These are phyloP conservation scores for Synergus japonicus DNA, from an alignment of 2,888 invertebrate genomes.

Conservation along the genomic window DNA sequence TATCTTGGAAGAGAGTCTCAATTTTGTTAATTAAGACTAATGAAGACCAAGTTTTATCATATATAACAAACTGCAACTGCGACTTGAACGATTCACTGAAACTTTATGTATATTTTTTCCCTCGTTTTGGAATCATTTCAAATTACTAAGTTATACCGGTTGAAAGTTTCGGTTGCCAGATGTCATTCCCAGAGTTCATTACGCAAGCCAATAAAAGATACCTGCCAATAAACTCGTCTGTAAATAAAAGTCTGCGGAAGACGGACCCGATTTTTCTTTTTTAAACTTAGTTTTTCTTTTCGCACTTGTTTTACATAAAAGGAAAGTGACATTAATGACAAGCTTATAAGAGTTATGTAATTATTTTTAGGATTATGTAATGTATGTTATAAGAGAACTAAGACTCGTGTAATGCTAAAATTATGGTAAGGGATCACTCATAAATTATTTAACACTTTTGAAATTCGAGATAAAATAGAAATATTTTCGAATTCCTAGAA, in stretches of 20 bases:
- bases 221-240: conserved; percentile 22
- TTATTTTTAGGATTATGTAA: not conserved
- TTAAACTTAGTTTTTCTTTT: not conserved
- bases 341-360: not conserved
- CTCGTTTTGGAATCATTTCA: conserved; percentile 5
- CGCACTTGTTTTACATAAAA: not conserved
- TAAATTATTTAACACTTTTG: too few species aligned
- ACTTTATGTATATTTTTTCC: not conserved
- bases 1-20: conserved; percentile 7
- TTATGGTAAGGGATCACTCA: too few species aligned
- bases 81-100: not conserved
- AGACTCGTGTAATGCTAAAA: too few species aligned
- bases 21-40: conserved; percentile 36
- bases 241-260: not conserved
- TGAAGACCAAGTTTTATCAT: conserved; percentile 27
- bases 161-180: conserved; percentile 17
- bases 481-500: too few species aligned
- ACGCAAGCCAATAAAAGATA: conserved; percentile 11
- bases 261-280: not conserved
- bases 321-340: not conserved
- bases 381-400: too few species aligned
- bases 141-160: not conserved
- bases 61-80: conserved; percentile 5
- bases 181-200: conserved; percentile 13
- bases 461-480: too few species aligned